Evolutionary conservation across 2,888 invertebrate genomes (phyloP), one percentile per base, ranked within the genome.

Genomic region (Troglohyphantes excavatus): DNA sequence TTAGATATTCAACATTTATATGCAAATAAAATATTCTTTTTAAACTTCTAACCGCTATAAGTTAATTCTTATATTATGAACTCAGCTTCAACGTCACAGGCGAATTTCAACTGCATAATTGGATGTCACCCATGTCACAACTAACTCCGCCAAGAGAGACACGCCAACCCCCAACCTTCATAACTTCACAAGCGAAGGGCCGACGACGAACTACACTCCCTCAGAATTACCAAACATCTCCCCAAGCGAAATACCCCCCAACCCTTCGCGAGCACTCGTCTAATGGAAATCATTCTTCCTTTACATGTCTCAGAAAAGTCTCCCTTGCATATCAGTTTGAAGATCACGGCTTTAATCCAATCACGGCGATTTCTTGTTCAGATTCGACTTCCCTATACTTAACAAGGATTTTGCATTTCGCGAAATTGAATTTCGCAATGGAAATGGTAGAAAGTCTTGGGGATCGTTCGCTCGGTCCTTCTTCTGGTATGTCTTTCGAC

Each of bases 331-430:
- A 85, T 78, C 85, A 85, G 85, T 68, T 85, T 68, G 68, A 29
- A 67, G 84, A 84, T 84, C 84, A 75, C 29, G 68, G 59, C 76
- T 78, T 78, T 76, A 85, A 85, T 85, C 76, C 85, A 85, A 85
- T 85, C 85, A 70, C 63, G 72, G 61, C 63, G 72, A 63, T 73
- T 83, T 83, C 79, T 81, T 81, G 79, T 81, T 81, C 79, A 53
- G 67, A 68, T 81, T 65, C 79, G 27, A 68, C 53, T 81, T 53
- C 68, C 21, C 13, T 33, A 17, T n/a, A 17, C 68, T 67, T 83
- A 83, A 83, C 83, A 83, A 83, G 83, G 65, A 73, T 73, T 83
- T 83, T 72, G 73, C 83, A 83, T 83, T 83, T 83, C 61, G 23
- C 59, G 70, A 83, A 83, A 83, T 83, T 83, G 72, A 83, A 83